Base-by-base conservation (phyloP, 2,888 invertebrate species). In the Acrocyrtus sp. region DNA sequence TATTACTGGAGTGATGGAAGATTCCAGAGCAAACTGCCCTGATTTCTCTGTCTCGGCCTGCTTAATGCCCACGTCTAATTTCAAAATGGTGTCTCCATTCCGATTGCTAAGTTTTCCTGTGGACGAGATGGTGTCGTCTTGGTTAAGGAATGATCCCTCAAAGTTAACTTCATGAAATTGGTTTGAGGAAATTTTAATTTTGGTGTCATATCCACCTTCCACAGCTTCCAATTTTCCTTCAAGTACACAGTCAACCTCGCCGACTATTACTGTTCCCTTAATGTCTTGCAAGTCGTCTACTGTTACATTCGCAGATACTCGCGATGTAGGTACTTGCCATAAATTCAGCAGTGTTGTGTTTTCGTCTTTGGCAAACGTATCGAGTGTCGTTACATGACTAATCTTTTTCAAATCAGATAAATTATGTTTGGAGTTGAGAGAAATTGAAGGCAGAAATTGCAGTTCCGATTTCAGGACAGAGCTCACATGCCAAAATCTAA, bases 251-350 rank as follows among this genome's bases (percentile, higher is more conserved):
- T 72, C 72, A 6, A 10, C 21, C 0, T 66, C 39, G 1, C 65
- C 72, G 26, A 72, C 24, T 12, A 65, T 60, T 0, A 56, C 19
- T 4, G 72, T 65, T 8, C 72, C 72, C 22, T 47, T 29, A 21
- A 72, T 60, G 48, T 72, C 60, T 21, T 72, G 65, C 41, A 72
- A 34, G 47, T 72, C 60, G 21, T 58, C 60, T 24, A 72, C 54
- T 8, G 53, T 19, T 0, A 66, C 5, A 29, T 53, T 58, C 1
- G 54, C n/a, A 8, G 53, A 45, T 12, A 26, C 15, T 5, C 43
- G 53, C 26, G 53, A 53, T 10, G 47, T 24, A 2, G 39, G 21
- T 2, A 27, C 19, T 15, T 24, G 21, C n/a, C 29, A 72, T 6
- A 19, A 3, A 17, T 60, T 53, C 12, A 66, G 26, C 72, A 65